Conservation (phyloP, 2,797 vertebrate genomes). For the Typhlichthys eigenmanni region DNA sequence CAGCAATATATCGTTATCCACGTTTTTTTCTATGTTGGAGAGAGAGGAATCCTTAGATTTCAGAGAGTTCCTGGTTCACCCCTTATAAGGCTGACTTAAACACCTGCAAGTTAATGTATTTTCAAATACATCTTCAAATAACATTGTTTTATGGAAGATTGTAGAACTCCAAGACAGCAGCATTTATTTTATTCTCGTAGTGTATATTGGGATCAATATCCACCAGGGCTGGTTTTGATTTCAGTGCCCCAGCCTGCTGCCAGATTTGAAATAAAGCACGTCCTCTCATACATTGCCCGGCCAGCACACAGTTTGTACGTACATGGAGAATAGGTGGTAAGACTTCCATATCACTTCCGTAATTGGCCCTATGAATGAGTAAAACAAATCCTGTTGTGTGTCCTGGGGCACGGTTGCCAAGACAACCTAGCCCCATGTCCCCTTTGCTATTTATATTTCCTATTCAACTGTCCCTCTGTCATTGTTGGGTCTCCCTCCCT, state of each 20-base stretch:
- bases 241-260: slow-evolving; percentile 35
- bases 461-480: neutral
- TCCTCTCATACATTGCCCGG: slow-evolving; percentile 11
- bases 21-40: too few relatives aligned
- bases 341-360: slow-evolving; percentile 38
- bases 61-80: too few relatives aligned
- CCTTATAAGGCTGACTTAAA: too few relatives aligned
- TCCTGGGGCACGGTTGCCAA: slow-evolving; percentile 45
- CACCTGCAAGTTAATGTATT: too few relatives aligned
- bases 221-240: slow-evolving; percentile 26
- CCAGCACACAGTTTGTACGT: slow-evolving; percentile 31
- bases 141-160: too few relatives aligned
- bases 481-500: neutral
- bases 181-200: neutral
- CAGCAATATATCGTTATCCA: too few relatives aligned
- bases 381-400: slow-evolving; percentile 33
- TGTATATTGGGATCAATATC: slow-evolving; percentile 8
- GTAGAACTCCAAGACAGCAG: too few relatives aligned
- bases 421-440: slow-evolving; percentile 22
- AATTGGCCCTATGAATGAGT: slow-evolving; percentile 15
- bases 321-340: slow-evolving; percentile 27
- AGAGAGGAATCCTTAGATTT: too few relatives aligned
- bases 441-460: neutral
- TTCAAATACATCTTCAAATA: too few relatives aligned
- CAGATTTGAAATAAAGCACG: slow-evolving; percentile 28